Evolutionary conservation across 2,113 vertebrate genomes (phyloP), one percentile per base, ranked within the genome.

Genomic region (Chinchilla lanigera): DNA sequence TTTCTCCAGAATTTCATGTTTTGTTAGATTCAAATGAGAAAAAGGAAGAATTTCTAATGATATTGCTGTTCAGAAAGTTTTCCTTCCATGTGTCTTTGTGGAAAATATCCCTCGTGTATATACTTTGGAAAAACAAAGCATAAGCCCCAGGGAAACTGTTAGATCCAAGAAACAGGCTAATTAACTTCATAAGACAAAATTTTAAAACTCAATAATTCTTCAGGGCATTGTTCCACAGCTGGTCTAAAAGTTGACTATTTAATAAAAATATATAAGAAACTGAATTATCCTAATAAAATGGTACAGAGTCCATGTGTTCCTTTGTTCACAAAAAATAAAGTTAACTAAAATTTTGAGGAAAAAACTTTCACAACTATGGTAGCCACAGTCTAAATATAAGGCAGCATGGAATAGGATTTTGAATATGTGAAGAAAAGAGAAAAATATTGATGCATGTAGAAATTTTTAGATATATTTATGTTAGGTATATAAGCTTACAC

Each of bases 211-310:
- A 92, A 4, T 92, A 84, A 80, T 90, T 96, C 67, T 89, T 19
- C 89, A 35, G 30, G 6, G 1, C 24, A 61, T 81, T 71, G 16
- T 63, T 67, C 3, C 28, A 80, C 7, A 81, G 2, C 5, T 91
- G 8, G 17, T 33, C 30, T 69, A 38, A 93, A 94, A 73, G 52
- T 93, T 91, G 87, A 81, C 41, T 38, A 88, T 71, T 89, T 77
- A 22, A 83, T 85, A 19, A 85, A 82, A 85, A 94, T 47, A 10
- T 14, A 7, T 71, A 90, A 60, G 24, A 71, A 52, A 7, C 50
- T 35, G 24, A 92, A 33, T 94, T 77, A 77, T 7, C 50, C 26
- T 85, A 69, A 54, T 86, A 3, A 93, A 96, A 82, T 61, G 4
- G 52, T 81, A 61, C 38, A 56, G 12, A 77, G 77, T n/a, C 0